Base-by-base conservation (phyloP, 1,140 invertebrate species). In the Leptinotarsa lineolata region DNA sequence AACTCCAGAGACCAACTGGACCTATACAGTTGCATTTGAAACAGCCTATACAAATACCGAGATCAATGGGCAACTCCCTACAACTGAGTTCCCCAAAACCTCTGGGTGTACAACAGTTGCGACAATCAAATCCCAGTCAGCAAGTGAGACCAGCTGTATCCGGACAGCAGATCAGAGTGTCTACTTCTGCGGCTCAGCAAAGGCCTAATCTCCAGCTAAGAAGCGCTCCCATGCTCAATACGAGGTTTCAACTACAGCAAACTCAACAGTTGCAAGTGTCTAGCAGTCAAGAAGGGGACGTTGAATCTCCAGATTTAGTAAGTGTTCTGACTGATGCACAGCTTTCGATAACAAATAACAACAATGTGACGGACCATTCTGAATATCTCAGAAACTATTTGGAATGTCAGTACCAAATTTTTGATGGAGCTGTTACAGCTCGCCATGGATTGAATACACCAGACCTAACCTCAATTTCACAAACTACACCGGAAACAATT, bases 221-320 rank as follows among this genome's bases (percentile, higher is more conserved):
- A 18, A 54, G 15, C 15, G 6, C 15, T 18, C 4, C 48, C 15
- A 54, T 54, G 48, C 15, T 3, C 48, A 54, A 54, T 54, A 18
- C 48, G 48, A 54, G 48, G 48, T 54, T 54, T 18, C 48, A 54
- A 4, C 15, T 18, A 13, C 15, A 15, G 15, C 63, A 65, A 65
- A 65, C 24, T n/a, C 63, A 65, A 39, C 63, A 65, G 63, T 21
- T 65, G 39, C 63, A 65, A 39, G 63, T 65, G n/a, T 58, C 22
- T 22, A 46, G 22, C 15, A 45, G 54, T 20, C 46, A n/a, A 54
- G 15, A 54, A 22, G 58, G 15, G 20, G 44, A 59, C 15, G 13
- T 58, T 13, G 22, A 59, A 59, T 18, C 54, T 54, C n/a, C 54
- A 22, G 22, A 70, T 39, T 60, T 30, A 3, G 39, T 30, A 24